These are phyloP conservation scores for Drosophila leontia DNA, from an alignment of 1,140 invertebrate genomes.

Conservation along the genomic window DNA sequence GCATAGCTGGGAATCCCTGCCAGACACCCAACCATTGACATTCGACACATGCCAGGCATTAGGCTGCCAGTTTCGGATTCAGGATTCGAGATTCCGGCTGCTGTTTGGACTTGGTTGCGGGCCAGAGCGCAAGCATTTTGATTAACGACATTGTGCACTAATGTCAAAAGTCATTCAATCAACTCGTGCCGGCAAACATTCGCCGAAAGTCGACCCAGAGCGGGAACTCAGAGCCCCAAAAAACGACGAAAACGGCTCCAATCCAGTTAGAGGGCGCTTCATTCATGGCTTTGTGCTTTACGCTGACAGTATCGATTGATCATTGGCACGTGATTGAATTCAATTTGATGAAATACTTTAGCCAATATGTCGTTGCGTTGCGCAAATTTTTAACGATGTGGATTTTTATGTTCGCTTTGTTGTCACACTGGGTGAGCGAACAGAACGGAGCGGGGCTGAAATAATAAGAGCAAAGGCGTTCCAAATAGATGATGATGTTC, in stretches of 20 bases:
- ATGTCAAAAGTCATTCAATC: conserved; percentile 83
- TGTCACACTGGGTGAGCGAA: conserved; percentile 8
- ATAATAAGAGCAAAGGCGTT: conserved; percentile 43
- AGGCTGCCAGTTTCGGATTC: conserved; percentile 40
- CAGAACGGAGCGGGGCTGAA: not conserved
- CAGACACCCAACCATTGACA: conserved; percentile 32
- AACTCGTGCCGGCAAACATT: conserved; percentile 42
- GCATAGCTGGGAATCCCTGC: conserved; percentile 10
- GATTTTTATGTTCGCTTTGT: conserved; percentile 32
- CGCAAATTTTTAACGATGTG: conserved; percentile 66
- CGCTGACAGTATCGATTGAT: conserved; percentile 79
- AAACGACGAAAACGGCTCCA: conserved; percentile 5
- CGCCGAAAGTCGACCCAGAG: conserved; percentile 3
- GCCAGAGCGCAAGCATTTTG: conserved; percentile 62
- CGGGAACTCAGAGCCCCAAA: conserved; percentile 1
- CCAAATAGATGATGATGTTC: conserved; percentile 59
- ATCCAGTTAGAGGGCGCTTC: conserved; percentile 49
- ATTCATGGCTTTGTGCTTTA: conserved; percentile 73
- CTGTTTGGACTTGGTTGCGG: conserved; percentile 20
- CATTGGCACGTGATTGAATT: conserved; percentile 83
- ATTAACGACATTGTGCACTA: conserved; percentile 78
- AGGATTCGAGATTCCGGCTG: conserved; percentile 16
- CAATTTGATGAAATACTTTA: conserved; percentile 80
- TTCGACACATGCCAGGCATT: conserved; percentile 50
- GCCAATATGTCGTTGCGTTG: conserved; percentile 68